Conservation (phyloP, 2,113 vertebrate species). For the Pongo pygmaeus region DNA sequence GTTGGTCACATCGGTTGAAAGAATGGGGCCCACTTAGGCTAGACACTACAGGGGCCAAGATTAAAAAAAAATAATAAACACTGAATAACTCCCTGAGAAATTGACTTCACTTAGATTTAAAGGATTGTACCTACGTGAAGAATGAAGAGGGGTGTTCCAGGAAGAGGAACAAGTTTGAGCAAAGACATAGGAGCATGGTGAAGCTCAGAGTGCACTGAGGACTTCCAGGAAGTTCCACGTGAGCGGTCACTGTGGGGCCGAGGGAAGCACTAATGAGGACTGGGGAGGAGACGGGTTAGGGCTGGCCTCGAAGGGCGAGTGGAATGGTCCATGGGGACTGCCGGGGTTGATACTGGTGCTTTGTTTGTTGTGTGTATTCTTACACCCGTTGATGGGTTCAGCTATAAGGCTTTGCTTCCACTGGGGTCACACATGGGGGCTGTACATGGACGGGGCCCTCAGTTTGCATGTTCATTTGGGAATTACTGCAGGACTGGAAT, state of each 20-base stretch:
- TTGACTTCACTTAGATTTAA: not conserved
- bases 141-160: fast-evolving
- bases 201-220: fast-evolving
- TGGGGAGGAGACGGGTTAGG: fast-evolving
- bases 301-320: fast-evolving
- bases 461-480: fast-evolving
- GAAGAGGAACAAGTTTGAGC: not conserved
- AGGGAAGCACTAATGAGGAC: fast-evolving
- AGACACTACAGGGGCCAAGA: not conserved
- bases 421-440: fast-evolving
- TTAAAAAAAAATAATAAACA: not conserved
- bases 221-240: fast-evolving
- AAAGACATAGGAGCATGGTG: fast-evolving
- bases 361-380: fast-evolving
- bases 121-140: fast-evolving
- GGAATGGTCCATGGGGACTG: not conserved
- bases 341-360: fast-evolving
- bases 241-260: fast-evolving
- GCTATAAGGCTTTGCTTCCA: not conserved
- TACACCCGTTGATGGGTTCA: too few relatives aligned
- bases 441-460: fast-evolving
- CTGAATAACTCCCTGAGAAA: not conserved
- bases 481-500: not conserved
- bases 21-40: too few relatives aligned
- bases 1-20: fast-evolving